A percentile compares a stretch with the other conserved stretches of the same genome.
Conservation (phyloP, 2,797 vertebrate species). For the Pangasius djambal region DNA sequence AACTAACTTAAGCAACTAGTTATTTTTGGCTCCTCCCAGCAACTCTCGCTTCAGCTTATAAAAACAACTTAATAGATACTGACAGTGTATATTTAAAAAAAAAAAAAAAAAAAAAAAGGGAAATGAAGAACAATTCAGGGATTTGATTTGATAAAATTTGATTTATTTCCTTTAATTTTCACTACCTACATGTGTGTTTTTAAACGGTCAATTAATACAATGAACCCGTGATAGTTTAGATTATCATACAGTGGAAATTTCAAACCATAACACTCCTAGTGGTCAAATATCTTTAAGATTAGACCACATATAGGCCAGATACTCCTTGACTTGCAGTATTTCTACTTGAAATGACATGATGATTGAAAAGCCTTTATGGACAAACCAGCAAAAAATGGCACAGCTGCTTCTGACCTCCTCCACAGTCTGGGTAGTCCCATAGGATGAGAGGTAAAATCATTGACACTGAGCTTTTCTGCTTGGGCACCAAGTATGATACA, state of each 20-base stretch:
- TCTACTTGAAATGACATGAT: neutral
- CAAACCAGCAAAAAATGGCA: neutral
- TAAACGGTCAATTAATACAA: neutral
- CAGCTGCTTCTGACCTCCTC: conserved; percentile 50
- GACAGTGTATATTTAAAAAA: neutral
- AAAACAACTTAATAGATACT: neutral
- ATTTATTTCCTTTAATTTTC: neutral
- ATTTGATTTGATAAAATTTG: neutral
- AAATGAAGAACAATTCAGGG: neutral
- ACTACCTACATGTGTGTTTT: neutral
- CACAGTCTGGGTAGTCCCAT: neutral
- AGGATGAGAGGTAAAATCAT: neutral
- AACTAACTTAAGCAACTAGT: neutral
- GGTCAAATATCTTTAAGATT: neutral
- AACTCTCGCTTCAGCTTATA: neutral
- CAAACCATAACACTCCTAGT: neutral
- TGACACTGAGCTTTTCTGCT: neutral
- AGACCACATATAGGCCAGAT: neutral
- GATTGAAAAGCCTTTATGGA: neutral
- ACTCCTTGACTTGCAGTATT: neutral
- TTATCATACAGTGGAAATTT: neutral
- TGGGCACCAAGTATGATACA: neutral
- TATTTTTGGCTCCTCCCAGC: neutral
- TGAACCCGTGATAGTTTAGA: neutral
- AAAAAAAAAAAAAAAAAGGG: neutral